Evolutionary conservation across 2,888 invertebrate genomes (phyloP).

Genomic region (Hypolimnas misippus): DNA sequence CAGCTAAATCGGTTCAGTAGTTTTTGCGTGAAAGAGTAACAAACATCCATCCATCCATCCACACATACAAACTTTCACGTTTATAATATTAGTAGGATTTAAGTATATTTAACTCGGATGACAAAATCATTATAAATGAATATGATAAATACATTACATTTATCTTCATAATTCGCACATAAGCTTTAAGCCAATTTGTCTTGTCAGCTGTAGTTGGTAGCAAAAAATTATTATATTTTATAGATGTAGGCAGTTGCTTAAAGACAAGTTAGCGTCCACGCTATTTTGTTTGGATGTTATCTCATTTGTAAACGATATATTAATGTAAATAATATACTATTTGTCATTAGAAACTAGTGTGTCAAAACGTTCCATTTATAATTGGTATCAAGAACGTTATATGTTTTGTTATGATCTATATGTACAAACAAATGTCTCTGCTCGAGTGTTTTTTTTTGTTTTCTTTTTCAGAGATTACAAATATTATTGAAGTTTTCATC

Average conservation of each 20-base stretch:
- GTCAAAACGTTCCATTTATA: background rate
- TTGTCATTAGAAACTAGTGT: background rate
- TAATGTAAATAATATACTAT: background rate
- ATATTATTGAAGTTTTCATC: too few relatives aligned
- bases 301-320: background rate
- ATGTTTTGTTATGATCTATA: too few relatives aligned
- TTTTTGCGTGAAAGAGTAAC: too few relatives aligned
- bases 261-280: background rate
- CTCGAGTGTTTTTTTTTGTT: too few relatives aligned
- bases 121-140: background rate
- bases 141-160: background rate
- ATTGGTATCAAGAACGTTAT: background rate
- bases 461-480: too few relatives aligned
- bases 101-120: background rate
- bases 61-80: too few relatives aligned
- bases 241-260: background rate
- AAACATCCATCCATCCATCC: too few relatives aligned
- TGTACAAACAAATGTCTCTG: too few relatives aligned
- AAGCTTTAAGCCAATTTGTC: background rate
- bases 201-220: background rate
- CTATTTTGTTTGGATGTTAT: background rate
- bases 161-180: constrained; percentile 1
- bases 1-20: too few relatives aligned
- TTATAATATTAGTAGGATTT: too few relatives aligned
- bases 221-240: background rate